Evolutionary conservation across 2,888 invertebrate species (phyloP).

Genomic region (Amphipyra tragopoginis): DNA sequence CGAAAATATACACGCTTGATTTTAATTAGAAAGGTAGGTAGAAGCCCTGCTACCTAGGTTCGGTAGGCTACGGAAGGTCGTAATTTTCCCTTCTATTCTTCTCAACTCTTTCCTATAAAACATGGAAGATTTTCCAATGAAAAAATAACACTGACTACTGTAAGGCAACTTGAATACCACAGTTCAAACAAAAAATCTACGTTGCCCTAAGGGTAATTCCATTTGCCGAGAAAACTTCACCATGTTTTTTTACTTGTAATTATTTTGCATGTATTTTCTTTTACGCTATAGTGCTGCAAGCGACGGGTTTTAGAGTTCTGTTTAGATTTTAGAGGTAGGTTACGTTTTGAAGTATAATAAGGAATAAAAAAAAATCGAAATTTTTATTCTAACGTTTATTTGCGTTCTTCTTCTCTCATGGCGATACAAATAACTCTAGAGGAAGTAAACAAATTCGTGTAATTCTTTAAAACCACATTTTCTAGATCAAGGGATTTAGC

Average conservation of each 20-base stretch:
- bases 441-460: no score
- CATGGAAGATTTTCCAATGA: neutral
- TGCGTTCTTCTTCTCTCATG: no score
- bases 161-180: neutral
- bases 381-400: no score
- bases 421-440: no score
- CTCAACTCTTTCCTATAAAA: neutral
- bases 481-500: no score
- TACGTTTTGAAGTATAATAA: no score
- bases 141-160: neutral
- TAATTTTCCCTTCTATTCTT: neutral
- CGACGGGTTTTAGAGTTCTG: neutral
- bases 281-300: neutral
- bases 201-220: neutral
- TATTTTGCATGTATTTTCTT: neutral
- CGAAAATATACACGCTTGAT: slow-evolving; percentile 3
- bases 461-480: no score
- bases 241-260: neutral
- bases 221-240: neutral
- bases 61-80: no score
- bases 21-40: neutral
- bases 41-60: no score
- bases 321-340: neutral
- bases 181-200: neutral
- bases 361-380: no score